Base-by-base conservation (phyloP, 2,113 vertebrate genomes). In the Callipepla squamata region DNA sequence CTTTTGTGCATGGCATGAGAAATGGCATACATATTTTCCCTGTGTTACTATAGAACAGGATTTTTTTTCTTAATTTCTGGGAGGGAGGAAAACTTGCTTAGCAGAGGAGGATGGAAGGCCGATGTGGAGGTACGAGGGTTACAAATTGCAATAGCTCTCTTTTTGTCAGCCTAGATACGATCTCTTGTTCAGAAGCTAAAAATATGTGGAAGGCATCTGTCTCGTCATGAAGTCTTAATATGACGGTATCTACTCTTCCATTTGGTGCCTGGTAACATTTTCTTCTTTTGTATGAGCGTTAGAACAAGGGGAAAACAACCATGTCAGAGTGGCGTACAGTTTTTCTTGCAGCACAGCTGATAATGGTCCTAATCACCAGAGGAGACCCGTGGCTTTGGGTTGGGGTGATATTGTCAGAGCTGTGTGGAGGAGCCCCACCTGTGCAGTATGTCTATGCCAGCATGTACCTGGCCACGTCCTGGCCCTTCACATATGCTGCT, bases 141-240 rank as follows among this genome's bases (percentile, higher is more conserved):
- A 42, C 36, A 85, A 50, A 72, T 44, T 61, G 20, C 55, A 86
- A 30, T n/a, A 91, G 75, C 25, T 74, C 25, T 87, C 32, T 69
- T 73, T 87, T 65, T 85, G 45, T 87, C 45, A 62, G 26, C 73
- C 53, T 69, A 67, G 61, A 59, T 59, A 70, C 0, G 0, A 23
- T 70, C 19, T 62, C 28, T 80, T 93, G 45, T 88, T 88, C 65
- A 84, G 80, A 88, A 81, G 13, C 28, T 92, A 78, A 75, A 91
- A 88, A 65, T 83, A 80, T 22, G 15, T 67, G 25, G 51, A 75
- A 89, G 32, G 8, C 12, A 23, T 83, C 65, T 80, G 3, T 84
- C 17, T 88, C 1, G 0, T 57, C 3, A 48, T 45, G 36, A 58
- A 85, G 50, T 47, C 63, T 65, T 87, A 70, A 34, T 40, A 45